phyloP scores from a whole-genome alignment of 1,140 invertebrate species.

The Neodiprion lecontei region DNA sequence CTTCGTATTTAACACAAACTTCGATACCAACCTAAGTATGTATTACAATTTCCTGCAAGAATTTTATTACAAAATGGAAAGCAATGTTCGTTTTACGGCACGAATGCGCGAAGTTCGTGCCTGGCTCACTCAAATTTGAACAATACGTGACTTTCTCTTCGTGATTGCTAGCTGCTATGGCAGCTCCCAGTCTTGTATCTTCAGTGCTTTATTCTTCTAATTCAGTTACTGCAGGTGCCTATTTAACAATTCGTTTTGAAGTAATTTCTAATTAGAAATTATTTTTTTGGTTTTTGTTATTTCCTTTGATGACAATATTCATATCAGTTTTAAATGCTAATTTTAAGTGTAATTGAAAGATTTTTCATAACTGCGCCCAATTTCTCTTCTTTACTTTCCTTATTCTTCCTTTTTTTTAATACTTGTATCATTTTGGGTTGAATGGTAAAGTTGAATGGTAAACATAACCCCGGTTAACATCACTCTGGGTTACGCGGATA shows the following conservation, averaged over 20 bases:
- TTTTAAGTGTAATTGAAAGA: neutral
- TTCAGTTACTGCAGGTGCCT: no score
- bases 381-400: neutral
- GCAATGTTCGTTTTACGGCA: slow-evolving; percentile 14
- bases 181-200: no score
- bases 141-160: neutral
- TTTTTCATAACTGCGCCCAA: neutral
- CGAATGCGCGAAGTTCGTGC: slow-evolving; percentile 22
- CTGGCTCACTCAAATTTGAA: neutral
- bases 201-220: no score
- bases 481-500: no score
- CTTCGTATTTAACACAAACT: slow-evolving; percentile 21
- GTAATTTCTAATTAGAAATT: no score
- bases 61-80: slow-evolving; percentile 22
- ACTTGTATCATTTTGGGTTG: neutral
- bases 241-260: no score
- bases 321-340: neutral
- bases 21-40: slow-evolving; percentile 13
- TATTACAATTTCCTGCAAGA: slow-evolving; percentile 19
- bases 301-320: neutral
- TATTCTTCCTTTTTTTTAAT: neutral
- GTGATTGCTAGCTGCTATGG: no score
- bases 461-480: no score
- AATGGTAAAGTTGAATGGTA: no score
- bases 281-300: no score